Percentiles rank a stretch among this genome's conserved stretches.
phyloP scores from a whole-genome alignment of 2,888 invertebrate genomes.

The Microdon myrmicae region DNA sequence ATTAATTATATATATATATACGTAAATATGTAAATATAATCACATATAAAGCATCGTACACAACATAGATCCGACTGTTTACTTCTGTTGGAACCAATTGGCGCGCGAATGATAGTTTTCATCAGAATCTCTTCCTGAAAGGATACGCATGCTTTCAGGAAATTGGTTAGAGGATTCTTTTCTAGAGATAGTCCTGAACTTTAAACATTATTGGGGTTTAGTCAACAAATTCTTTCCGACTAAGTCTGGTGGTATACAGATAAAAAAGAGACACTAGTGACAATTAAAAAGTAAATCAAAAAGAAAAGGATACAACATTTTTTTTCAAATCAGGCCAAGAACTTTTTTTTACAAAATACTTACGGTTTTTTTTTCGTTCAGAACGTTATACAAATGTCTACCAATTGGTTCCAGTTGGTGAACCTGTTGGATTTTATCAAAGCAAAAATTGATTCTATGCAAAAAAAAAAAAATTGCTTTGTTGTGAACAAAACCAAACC shows the following conservation, averaged over 20 bases:
- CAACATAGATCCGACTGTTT: constrained; percentile 56
- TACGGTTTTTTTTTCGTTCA: constrained; percentile 26
- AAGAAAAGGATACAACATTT: constrained; percentile 49
- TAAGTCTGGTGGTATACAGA: constrained; percentile 48
- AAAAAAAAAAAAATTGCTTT: constrained; percentile 14
- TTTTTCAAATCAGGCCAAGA: constrained; percentile 67
- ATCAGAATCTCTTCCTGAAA: constrained; percentile 18
- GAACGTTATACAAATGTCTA: constrained; percentile 29
- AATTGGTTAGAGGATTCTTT: no score
- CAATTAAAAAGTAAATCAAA: constrained; percentile 57
- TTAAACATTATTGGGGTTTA: constrained; percentile 25
- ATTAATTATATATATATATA: constrained; percentile 31
- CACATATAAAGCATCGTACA: constrained; percentile 53
- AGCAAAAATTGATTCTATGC: constrained; percentile 7
- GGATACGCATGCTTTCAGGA: no score
- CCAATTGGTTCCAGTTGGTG: constrained; percentile 59
- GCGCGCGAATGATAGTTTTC: constrained; percentile 48
- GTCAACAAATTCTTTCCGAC: constrained; percentile 43
- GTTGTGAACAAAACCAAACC: constrained; percentile 38
- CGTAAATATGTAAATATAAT: constrained; percentile 38
- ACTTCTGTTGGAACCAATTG: constrained; percentile 59
- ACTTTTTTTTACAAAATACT: constrained; percentile 63
- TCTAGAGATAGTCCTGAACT: neutral
- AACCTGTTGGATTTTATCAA: constrained; percentile 57
- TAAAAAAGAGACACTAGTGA: constrained; percentile 68